phyloP scores from a whole-genome alignment of 2,888 invertebrate species.

The Catocala nupta region DNA sequence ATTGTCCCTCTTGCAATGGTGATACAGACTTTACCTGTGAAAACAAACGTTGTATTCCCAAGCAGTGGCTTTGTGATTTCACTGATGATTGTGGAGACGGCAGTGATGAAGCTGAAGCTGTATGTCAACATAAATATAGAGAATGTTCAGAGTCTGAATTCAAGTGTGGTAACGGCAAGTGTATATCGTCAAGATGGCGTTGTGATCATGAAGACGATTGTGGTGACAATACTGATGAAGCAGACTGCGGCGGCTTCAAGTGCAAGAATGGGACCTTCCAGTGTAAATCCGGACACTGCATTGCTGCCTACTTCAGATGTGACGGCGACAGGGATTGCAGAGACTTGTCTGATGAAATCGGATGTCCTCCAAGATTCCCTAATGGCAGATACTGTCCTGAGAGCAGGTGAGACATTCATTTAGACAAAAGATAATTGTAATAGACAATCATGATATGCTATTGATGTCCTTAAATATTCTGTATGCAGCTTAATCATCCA shows the following conservation, averaged over 20 bases:
- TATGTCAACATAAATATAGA: conserved; percentile 94
- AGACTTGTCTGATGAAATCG: conserved; percentile 96
- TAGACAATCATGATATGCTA: no score
- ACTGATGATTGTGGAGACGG: conserved; percentile 99
- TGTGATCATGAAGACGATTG: conserved; percentile 99
- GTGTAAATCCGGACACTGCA: conserved; percentile 97
- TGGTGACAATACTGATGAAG: conserved; percentile 97
- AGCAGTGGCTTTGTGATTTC: conserved; percentile 98
- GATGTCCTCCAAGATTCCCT: conserved; percentile 95
- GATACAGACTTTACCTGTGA: conserved; percentile 97
- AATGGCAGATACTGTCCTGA: conserved; percentile 96
- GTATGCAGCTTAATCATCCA: background rate
- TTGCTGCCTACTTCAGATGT: conserved; percentile 95
- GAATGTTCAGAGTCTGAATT: conserved; percentile 98
- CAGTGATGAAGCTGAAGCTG: conserved; percentile 93
- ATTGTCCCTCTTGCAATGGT: conserved; percentile 95
- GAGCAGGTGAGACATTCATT: conserved; percentile 77
- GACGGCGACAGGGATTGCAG: conserved; percentile 96
- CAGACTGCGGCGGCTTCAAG: conserved; percentile 93
- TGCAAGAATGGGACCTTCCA: conserved; percentile 97
- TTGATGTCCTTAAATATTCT: no score
- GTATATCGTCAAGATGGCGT: conserved; percentile 96
- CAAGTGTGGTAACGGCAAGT: conserved; percentile 95
- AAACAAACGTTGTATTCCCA: conserved; percentile 95
- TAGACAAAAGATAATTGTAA: no score